Base-by-base conservation (phyloP, 2,797 vertebrate genomes). In the Microctenopoma stevenorrisi region DNA sequence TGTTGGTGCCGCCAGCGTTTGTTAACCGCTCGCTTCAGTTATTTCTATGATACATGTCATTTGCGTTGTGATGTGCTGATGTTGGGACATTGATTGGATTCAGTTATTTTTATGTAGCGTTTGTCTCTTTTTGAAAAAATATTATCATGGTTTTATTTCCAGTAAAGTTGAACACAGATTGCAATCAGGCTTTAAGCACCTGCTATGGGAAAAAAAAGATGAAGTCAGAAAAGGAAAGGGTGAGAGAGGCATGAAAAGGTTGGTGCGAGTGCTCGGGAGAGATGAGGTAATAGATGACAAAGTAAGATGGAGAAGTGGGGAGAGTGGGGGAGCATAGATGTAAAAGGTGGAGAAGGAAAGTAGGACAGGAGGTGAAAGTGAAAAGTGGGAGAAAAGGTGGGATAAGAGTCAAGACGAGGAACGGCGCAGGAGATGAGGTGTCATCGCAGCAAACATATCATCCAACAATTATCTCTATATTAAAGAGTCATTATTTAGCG, bases 1-100 rank as follows among this genome's bases (percentile, higher is more conserved):
- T 56, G 49, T 69, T 43, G 52, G 64, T 1, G 42, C 58, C 62
- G 37, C 66, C 56, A 66, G 74, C 58, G 55, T 76, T 72, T 72
- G 64, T 22, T 22, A 22, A 22, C 22, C 1, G 22, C 22, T 22
- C 22, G 22, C 22, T 22, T 22, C 22, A 22, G 22, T 22, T 22
- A 22, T 22, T 22, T 22, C 22, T 22, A 22, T 22, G 22, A 22
- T 22, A 22, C 22, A 22, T 22, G 22, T 22, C 22, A 22, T 22
- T 22, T 22, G 22, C 22, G 22, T 22, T 22, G 22, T 22, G 22
- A 22, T 22, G 22, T 22, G 22, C 1, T 22, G 22, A 22, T 22
- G 22, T 43, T 14, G 26, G 22, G 9, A 10, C 22, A 22, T 55
- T 12, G 14, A 7, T 10, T 3, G 18, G 22, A 7, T 46, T 8